Percentiles rank a stretch among this genome's conserved stretches.
phyloP scores from a whole-genome alignment of 1,140 invertebrate species.

The Aphelinus certus region DNA sequence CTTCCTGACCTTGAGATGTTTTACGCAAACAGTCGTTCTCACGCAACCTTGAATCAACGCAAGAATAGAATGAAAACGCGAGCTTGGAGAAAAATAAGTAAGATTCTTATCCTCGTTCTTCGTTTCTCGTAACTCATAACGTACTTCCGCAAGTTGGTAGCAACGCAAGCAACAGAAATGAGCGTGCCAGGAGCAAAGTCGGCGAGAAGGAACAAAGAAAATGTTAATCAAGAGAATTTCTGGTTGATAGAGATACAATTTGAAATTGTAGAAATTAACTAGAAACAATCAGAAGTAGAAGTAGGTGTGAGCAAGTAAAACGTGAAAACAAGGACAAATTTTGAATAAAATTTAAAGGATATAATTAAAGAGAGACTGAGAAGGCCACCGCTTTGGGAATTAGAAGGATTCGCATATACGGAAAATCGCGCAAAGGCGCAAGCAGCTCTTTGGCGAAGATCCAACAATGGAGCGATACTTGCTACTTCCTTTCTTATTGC shows the following conservation, averaged over 20 bases:
- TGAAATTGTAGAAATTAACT: no score
- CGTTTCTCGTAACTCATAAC: no score
- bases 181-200: no score
- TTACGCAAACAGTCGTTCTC: neutral
- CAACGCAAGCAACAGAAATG: no score
- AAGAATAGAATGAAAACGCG: no score
- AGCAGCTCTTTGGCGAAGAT: conserved; percentile 42
- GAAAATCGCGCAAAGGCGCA: conserved; percentile 37
- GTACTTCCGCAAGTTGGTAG: no score
- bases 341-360: no score
- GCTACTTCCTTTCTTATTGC: conserved; percentile 1
- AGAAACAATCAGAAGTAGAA: neutral
- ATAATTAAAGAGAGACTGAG: neutral
- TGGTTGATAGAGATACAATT: no score
- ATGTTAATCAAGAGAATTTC: no score
- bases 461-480: conserved; percentile 39
- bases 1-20: conserved; percentile 3
- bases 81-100: no score
- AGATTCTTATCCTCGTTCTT: no score
- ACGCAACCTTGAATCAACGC: neutral
- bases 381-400: conserved; percentile 39
- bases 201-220: no score
- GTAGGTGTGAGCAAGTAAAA: conserved; percentile 3
- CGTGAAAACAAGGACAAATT: neutral
- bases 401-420: conserved; percentile 44